These are phyloP conservation scores for Takifugu rubripes DNA, from an alignment of 2,797 vertebrate genomes.

Conservation along the genomic window DNA sequence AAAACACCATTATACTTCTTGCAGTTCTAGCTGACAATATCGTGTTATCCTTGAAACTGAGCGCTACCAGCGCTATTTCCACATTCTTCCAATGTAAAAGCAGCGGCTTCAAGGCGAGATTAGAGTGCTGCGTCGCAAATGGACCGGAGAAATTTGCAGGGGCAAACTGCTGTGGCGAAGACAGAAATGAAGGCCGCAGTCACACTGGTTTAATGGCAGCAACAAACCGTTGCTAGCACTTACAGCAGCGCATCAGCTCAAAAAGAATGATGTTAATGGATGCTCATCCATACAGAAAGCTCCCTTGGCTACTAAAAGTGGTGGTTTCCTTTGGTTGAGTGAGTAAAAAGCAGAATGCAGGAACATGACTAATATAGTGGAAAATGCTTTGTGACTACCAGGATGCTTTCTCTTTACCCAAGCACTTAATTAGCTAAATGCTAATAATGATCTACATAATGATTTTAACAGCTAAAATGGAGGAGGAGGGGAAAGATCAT, in stretches of 20 bases:
- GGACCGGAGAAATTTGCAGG: conserved; percentile 38
- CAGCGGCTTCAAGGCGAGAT: conserved; percentile 36
- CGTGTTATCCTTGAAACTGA: conserved; percentile 29
- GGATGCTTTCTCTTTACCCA: conserved; percentile 16
- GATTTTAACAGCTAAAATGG: background rate
- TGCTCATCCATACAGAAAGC: conserved; percentile 41
- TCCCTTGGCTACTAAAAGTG: conserved; percentile 38
- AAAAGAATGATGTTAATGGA: conserved; percentile 40
- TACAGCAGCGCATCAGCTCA: conserved; percentile 29
- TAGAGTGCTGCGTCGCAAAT: conserved; percentile 45
- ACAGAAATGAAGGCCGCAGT: conserved; percentile 32
- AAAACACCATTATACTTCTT: conserved; percentile 24
- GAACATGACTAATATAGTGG: conserved; percentile 12
- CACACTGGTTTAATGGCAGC: conserved; percentile 51
- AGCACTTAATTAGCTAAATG: conserved; percentile 6
- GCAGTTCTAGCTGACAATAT: conserved; percentile 16
- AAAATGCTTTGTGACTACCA: background rate
- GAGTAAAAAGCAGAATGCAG: conserved; percentile 31
- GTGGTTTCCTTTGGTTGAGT: conserved; percentile 44
- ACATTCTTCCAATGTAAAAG: conserved; percentile 42
- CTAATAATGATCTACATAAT: conserved; percentile 16
- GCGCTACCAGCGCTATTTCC: conserved; percentile 39
- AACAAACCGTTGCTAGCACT: conserved; percentile 34
- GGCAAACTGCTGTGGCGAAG: conserved; percentile 42
- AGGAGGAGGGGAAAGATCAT: conserved; percentile 42